Evolutionary conservation across 2,888 invertebrate genomes (phyloP).

Genomic region (Tethea ocularis): DNA sequence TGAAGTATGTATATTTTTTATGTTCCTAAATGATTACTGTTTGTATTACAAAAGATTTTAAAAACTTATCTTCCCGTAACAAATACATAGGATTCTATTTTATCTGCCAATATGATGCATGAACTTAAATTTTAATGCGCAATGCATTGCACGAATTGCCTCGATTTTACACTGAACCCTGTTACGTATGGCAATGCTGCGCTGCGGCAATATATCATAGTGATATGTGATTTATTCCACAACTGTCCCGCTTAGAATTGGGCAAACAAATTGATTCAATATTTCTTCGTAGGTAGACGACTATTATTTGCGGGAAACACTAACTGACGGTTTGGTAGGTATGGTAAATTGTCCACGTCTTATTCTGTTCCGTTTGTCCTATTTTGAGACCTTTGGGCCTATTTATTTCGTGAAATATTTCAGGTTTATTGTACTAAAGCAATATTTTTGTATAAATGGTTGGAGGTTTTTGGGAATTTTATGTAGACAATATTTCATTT

Average conservation of each 20-base stretch:
- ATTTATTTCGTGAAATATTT: not conserved
- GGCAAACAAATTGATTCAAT: constrained; percentile 66
- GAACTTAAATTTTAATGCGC: not conserved
- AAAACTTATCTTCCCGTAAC: too few relatives aligned
- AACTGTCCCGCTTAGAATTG: constrained; percentile 53
- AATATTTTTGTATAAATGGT: not conserved
- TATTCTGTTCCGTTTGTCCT: not conserved
- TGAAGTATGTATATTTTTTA: too few relatives aligned
- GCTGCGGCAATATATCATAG: constrained; percentile 57
- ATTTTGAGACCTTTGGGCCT: constrained; percentile 4
- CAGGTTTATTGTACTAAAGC: not conserved
- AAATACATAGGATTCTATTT: too few relatives aligned
- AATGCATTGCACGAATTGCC: constrained; percentile 12
- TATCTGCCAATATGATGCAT: not conserved
- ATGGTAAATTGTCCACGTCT: constrained; percentile 9
- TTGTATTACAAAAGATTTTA: too few relatives aligned
- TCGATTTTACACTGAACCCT: constrained; percentile 16
- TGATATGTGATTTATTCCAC: constrained; percentile 58
- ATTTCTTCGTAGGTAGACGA: constrained; percentile 43
- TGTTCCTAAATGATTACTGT: too few relatives aligned
- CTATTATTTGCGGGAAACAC: constrained; percentile 36
- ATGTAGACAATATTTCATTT: too few relatives aligned
- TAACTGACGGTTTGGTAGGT: constrained; percentile 8
- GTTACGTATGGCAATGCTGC: constrained; percentile 22
- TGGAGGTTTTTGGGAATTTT: not conserved